Conservation (phyloP, 1,140 invertebrate species). For the Sitobion miscanthi region DNA sequence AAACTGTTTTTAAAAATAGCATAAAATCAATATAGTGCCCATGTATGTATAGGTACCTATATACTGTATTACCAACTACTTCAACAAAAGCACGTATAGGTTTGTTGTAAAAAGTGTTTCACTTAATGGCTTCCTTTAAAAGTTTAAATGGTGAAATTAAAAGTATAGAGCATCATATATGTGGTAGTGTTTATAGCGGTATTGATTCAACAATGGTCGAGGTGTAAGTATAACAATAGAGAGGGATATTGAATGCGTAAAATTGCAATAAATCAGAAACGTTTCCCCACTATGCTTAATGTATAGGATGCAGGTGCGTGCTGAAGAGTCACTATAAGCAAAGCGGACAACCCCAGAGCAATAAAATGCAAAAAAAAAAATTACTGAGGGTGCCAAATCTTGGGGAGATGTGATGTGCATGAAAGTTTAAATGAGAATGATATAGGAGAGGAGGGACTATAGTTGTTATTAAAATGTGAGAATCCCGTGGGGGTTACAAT, state of each 20-base stretch:
- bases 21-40: not conserved
- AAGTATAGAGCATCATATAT: not conserved
- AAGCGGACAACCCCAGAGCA: conserved; percentile 10
- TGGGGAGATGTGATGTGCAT: conserved; percentile 36
- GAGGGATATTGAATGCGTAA: conserved; percentile 34
- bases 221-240: conserved; percentile 7
- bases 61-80: not conserved
- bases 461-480: conserved; percentile 68
- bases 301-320: conserved; percentile 39
- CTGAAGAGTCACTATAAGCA: not conserved
- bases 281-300: not conserved
- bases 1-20: not conserved
- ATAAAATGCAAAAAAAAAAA: conserved; percentile 46
- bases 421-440: conserved; percentile 64
- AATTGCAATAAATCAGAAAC: conserved; percentile 20
- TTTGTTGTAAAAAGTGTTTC: conserved; percentile 10
- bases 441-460: conserved; percentile 67
- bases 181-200: conserved; percentile 26
- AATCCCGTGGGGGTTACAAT: conserved; percentile 62
- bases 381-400: conserved; percentile 49
- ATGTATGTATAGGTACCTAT: not conserved
- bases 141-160: not conserved
- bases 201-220: conserved; percentile 44
- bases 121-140: conserved; percentile 6
- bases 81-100: not conserved